Conservation (phyloP, 2,797 vertebrate genomes). For the Rhincodon typus region DNA sequence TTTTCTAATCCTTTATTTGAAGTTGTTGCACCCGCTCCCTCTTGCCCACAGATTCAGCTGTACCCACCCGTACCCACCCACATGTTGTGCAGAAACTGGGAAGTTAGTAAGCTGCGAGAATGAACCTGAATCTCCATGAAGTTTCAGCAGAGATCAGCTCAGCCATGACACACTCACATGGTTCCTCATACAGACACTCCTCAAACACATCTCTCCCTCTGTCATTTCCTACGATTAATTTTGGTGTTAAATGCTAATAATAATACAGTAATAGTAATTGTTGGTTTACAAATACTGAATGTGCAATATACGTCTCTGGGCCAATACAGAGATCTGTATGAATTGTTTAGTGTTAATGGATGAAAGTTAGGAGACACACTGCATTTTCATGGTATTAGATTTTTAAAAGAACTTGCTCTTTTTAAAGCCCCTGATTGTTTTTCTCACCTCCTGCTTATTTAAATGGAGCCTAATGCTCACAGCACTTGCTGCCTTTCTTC, state of each 20-base stretch:
- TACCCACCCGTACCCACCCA: too few relatives aligned
- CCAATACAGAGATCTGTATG: neutral
- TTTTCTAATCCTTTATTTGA: neutral
- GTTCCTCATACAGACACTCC: neutral
- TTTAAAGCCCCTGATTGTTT: neutral
- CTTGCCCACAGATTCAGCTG: neutral
- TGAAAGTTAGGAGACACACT: neutral
- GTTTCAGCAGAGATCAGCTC: neutral
- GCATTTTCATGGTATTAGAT: neutral
- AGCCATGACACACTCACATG: neutral
- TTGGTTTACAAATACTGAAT: neutral
- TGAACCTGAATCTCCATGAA: neutral
- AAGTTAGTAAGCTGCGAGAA: too few relatives aligned
- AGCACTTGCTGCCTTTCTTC: neutral
- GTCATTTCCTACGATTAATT: neutral
- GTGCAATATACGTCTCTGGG: constrained; percentile 18
- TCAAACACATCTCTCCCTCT: neutral
- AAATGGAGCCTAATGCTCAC: too few relatives aligned
- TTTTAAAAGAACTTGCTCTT: neutral
- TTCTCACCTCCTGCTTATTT: neutral
- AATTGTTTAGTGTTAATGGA: neutral
- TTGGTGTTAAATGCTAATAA: neutral
- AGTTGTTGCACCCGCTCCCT: neutral
- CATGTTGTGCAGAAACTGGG: neutral
- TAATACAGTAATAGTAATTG: neutral